Evolutionary conservation across 2,113 vertebrate species (phyloP).

Genomic region (Melanostigma gelatinosum): DNA sequence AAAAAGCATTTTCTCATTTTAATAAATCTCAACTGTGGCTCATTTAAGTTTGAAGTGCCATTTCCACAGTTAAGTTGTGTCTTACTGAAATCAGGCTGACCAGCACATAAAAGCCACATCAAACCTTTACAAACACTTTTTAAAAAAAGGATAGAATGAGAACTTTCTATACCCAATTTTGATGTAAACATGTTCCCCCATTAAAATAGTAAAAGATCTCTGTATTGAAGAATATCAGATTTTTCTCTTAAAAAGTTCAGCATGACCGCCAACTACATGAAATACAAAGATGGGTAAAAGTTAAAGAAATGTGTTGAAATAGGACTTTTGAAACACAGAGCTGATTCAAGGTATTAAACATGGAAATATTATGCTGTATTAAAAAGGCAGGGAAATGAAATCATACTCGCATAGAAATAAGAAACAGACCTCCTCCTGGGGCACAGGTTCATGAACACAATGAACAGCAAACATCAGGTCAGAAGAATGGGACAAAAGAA

Average conservation of each 20-base stretch:
- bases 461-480: conserved; percentile 17
- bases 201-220: conserved; percentile 44
- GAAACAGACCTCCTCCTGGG: conserved; percentile 6
- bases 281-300: conserved; percentile 37
- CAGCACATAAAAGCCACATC: conserved; percentile 28
- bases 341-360: conserved; percentile 45
- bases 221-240: conserved; percentile 23
- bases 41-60: conserved; percentile 33
- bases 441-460: conserved; percentile 16
- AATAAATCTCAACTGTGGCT: conserved; percentile 47
- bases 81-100: conserved; percentile 38
- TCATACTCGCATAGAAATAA: conserved; percentile 1
- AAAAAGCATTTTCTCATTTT: conserved; percentile 51
- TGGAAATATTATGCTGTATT: conserved; percentile 24
- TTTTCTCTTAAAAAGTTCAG: conserved; percentile 33
- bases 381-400: conserved; percentile 39
- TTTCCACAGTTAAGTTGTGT: conserved; percentile 11
- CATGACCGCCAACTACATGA: conserved; percentile 46
- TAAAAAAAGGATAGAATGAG: conserved; percentile 27
- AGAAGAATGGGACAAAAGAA: conserved; percentile 44
- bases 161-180: conserved; percentile 38
- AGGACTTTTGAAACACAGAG: conserved; percentile 23
- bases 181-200: conserved; percentile 67
- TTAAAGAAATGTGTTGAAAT: conserved; percentile 10
- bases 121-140: conserved; percentile 39